A percentile compares a stretch with the other conserved stretches of the same genome.
Conservation (phyloP, 2,113 vertebrate genomes). For the Ophiodon elongatus region DNA sequence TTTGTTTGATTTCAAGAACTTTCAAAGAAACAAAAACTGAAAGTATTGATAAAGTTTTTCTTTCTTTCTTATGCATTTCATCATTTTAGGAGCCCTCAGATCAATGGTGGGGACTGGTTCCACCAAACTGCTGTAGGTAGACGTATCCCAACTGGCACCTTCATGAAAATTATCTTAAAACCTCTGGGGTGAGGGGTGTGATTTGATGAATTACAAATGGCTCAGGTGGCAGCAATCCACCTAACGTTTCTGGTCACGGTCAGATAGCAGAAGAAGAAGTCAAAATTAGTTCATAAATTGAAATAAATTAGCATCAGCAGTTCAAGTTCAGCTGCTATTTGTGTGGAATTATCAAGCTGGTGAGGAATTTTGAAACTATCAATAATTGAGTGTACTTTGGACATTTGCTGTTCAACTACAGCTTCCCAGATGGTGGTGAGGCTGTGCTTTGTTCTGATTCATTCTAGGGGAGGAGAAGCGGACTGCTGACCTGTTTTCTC, state of each 20-base stretch:
- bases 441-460: constrained; percentile 10
- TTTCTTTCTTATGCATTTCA: background rate
- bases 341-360: background rate
- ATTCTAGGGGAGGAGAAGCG: no score
- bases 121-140: background rate
- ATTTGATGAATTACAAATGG: background rate
- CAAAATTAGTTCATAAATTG: background rate
- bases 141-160: background rate
- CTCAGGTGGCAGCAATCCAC: background rate
- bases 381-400: background rate
- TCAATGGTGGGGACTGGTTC: background rate
- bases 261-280: background rate
- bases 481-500: constrained; percentile 35
- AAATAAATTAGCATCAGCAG: background rate
- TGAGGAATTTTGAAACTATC: background rate
- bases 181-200: background rate
- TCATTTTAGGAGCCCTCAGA: background rate
- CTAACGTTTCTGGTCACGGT: no score
- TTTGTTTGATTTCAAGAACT: background rate
- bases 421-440: background rate
- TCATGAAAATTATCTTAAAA: background rate
- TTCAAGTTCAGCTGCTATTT: background rate
- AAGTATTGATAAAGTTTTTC: background rate
- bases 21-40: background rate
- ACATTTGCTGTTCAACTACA: background rate